Base-by-base conservation (phyloP, 2,888 invertebrate species). In the Elegia similella region DNA sequence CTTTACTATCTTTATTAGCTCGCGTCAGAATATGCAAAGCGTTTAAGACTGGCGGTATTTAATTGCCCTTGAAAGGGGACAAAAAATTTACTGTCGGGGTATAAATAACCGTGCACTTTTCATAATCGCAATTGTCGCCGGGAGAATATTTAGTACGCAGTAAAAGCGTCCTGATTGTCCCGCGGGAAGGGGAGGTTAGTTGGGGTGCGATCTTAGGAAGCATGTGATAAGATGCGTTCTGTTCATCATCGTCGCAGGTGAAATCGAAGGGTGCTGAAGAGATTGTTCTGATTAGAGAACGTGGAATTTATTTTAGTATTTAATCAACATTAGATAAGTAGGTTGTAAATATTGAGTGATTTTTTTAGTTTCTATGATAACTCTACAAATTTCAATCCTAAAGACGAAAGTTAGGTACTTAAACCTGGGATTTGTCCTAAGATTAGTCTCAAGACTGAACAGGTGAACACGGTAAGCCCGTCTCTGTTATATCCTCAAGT, bases 61-160 rank as follows among this genome's bases (percentile, higher is more conserved):
- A 91, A 91, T 91, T 91, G 90, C 88, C 91, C 91, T 91, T 91
- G 90, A 90, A 90, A 89, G 89, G 90, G 90, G 87, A 84, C 88
- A 89, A 89, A 91, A 90, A 91, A 89, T 86, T 86, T 87, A 87
- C 82, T 80, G 80, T 75, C 72, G 71, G 81, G 86, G 75, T 80
- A 90, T 91, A 91, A 91, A 91, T 91, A 91, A 90, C 86, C 80
- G 85, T 91, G 90, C 91, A 91, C 91, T 91, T 90, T 91, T 91
- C 91, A 91, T 91, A 91, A 90, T 90, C 89, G 90, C 89, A 89
- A 90, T 90, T 91, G 90, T 91, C 90, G 89, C 90, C 85, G 81
- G 84, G 89, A 90, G 91, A 88, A 90, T 91, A 90, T 91, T 91
- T 91, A 91, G 91, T 87, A 86, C 88, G 88, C 86, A 82, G 87